These are phyloP conservation scores for Calliopsis andreniformis DNA, from an alignment of 1,140 invertebrate species.

Conservation along the genomic window DNA sequence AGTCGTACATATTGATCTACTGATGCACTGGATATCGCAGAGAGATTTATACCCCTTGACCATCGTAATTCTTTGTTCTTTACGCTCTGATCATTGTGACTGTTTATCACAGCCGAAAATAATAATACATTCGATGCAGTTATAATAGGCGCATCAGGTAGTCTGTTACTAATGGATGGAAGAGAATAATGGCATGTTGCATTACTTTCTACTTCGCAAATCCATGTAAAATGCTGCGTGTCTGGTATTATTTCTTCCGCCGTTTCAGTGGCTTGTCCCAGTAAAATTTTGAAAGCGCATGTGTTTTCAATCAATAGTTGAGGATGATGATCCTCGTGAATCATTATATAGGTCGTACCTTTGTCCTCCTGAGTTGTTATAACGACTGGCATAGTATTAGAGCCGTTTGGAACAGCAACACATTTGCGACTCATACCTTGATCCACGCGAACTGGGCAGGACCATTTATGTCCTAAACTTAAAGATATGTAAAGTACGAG, in stretches of 20 bases:
- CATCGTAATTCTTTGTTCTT: slow-evolving; percentile 66
- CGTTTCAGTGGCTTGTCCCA: slow-evolving; percentile 72
- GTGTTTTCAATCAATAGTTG: slow-evolving; percentile 82
- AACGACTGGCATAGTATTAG: slow-evolving; percentile 78
- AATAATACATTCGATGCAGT: slow-evolving; percentile 61
- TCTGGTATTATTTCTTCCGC: slow-evolving; percentile 69
- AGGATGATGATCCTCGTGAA: slow-evolving; percentile 83
- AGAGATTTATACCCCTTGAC: slow-evolving; percentile 74
- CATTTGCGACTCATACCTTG: slow-evolving; percentile 78
- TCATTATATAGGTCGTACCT: slow-evolving; percentile 83
- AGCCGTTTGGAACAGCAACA: slow-evolving; percentile 75
- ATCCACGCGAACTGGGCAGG: slow-evolving; percentile 82
- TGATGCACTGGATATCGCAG: slow-evolving; percentile 55
- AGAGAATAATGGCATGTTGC: slow-evolving; percentile 73
- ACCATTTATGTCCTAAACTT: slow-evolving; percentile 78
- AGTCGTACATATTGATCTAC: slow-evolving; percentile 86
- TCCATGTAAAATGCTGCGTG: slow-evolving; percentile 75
- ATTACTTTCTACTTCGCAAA: slow-evolving; percentile 73
- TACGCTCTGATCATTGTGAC: slow-evolving; percentile 46
- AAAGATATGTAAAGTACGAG: slow-evolving; percentile 77
- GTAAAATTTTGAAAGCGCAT: slow-evolving; percentile 76
- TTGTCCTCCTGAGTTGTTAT: slow-evolving; percentile 82
- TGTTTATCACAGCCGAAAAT: slow-evolving; percentile 63
- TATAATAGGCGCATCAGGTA: slow-evolving; percentile 72
- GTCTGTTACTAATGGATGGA: slow-evolving; percentile 70